phyloP scores from a whole-genome alignment of 2,797 vertebrate genomes.

The Neomorphus geoffroyi region DNA sequence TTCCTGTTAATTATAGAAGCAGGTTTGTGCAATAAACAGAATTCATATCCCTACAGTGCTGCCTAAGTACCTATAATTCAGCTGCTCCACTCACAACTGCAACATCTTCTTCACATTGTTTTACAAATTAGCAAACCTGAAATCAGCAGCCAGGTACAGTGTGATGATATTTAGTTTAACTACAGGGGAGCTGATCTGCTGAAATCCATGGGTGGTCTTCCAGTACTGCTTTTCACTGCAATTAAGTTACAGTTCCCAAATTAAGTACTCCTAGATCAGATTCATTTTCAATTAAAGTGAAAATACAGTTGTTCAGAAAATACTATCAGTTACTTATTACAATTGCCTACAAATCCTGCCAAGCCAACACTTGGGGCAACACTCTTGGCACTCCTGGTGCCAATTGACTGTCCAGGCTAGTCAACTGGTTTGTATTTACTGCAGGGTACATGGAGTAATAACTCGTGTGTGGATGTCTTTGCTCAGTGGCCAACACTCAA shows the following conservation, averaged over 20 bases:
- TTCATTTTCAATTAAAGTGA: neutral
- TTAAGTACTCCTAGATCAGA: neutral
- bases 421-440: neutral
- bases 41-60: conserved; percentile 42
- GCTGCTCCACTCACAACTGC: neutral
- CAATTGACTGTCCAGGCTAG: neutral
- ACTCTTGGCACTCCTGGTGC: neutral
- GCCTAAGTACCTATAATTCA: conserved; percentile 58
- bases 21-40: conserved; percentile 57
- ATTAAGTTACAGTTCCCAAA: neutral
- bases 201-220: neutral
- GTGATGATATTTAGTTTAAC: conserved; percentile 31
- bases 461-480: neutral
- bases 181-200: neutral
- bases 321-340: neutral
- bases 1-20: conserved; percentile 58
- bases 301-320: neutral
- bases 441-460: neutral
- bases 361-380: fast-evolving
- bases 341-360: neutral
- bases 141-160: neutral
- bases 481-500: neutral
- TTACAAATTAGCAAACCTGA: conserved; percentile 51
- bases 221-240: neutral
- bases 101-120: neutral